A percentile compares a stretch with the other conserved stretches of the same genome.
Conservation (phyloP, 2,888 invertebrate genomes). For the Callinectes sapidus region DNA sequence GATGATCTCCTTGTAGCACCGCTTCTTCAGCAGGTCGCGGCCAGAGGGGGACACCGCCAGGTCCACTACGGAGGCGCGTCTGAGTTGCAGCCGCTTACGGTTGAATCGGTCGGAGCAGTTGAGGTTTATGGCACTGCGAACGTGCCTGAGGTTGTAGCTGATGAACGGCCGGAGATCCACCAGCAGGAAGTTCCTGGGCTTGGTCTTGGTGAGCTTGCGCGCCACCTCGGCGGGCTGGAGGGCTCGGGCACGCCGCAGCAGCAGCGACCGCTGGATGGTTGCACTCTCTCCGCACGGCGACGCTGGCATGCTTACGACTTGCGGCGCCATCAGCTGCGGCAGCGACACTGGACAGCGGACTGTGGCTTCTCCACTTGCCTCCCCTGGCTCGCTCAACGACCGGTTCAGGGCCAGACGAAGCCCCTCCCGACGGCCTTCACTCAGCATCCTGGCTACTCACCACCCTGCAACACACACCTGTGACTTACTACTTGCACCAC, state of each 20-base stretch:
- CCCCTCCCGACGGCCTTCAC: slow-evolving; percentile 72
- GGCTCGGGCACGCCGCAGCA: slow-evolving; percentile 79
- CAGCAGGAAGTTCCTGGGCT: slow-evolving; percentile 77
- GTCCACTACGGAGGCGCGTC: slow-evolving; percentile 82
- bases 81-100: slow-evolving; percentile 82
- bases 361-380: slow-evolving; percentile 57
- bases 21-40: slow-evolving; percentile 80
- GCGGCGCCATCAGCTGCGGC: slow-evolving; percentile 61
- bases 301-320: slow-evolving; percentile 74
- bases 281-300: slow-evolving; percentile 79
- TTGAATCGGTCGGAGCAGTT: slow-evolving; percentile 85
- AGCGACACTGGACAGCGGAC: slow-evolving; percentile 60
- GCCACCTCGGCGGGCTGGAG: slow-evolving; percentile 79
- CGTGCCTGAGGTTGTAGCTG: slow-evolving; percentile 83
- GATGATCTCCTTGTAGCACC: slow-evolving; percentile 81
- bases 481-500: slow-evolving; percentile 11
- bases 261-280: slow-evolving; percentile 78
- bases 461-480: slow-evolving; percentile 48
- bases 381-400: slow-evolving; percentile 72
- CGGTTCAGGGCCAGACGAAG: slow-evolving; percentile 72
- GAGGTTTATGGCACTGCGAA: slow-evolving; percentile 83
- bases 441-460: slow-evolving; percentile 69
- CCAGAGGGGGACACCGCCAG: slow-evolving; percentile 82
- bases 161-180: slow-evolving; percentile 84
- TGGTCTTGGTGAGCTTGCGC: slow-evolving; percentile 75